phyloP scores from a whole-genome alignment of 92 coral and sea anemone genomes.

The Pocillopora meandrina region DNA sequence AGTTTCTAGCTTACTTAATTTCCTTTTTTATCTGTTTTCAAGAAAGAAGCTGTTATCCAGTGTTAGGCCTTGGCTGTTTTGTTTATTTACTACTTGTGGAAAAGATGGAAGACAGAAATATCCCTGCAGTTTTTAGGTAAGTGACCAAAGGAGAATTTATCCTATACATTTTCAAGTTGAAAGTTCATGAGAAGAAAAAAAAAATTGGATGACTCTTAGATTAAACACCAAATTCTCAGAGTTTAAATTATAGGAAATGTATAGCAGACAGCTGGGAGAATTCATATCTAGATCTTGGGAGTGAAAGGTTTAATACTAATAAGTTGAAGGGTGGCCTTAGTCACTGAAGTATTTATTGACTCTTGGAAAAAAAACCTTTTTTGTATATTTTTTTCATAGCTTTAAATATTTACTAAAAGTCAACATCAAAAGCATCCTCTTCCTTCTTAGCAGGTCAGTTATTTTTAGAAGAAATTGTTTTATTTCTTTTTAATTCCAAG shows the following conservation, averaged over 20 bases:
- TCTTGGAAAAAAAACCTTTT: not conserved
- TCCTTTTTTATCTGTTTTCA: conserved; percentile 1
- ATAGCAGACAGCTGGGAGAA: too few species aligned
- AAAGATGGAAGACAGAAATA: conserved; percentile 36
- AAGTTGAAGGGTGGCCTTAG: too few species aligned
- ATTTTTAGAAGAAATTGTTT: not conserved
- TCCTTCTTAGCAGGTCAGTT: conserved; percentile 72
- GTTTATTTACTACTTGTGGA: conserved; percentile 72
- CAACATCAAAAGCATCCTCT: conserved; percentile 59
- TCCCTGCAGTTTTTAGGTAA: conserved; percentile 81
- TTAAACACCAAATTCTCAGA: too few species aligned
- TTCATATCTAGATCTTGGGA: too few species aligned
- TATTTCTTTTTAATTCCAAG: not conserved
- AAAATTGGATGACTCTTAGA: too few species aligned
- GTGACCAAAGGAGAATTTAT: not conserved
- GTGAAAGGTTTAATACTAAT: too few species aligned
- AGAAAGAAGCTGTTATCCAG: conserved; percentile 45
- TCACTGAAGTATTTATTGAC: not conserved
- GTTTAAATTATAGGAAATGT: too few species aligned
- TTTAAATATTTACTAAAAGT: conserved; percentile 61
- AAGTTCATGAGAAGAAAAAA: too few species aligned
- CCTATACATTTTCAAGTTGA: too few species aligned
- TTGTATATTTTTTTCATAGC: conserved; percentile 36
- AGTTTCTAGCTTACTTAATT: not conserved
- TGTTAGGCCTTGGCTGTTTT: conserved; percentile 76